A percentile compares a stretch with the other conserved stretches of the same genome.
Evolutionary conservation across 2,888 invertebrate species (phyloP).

Genomic region (Leucozona laternaria): DNA sequence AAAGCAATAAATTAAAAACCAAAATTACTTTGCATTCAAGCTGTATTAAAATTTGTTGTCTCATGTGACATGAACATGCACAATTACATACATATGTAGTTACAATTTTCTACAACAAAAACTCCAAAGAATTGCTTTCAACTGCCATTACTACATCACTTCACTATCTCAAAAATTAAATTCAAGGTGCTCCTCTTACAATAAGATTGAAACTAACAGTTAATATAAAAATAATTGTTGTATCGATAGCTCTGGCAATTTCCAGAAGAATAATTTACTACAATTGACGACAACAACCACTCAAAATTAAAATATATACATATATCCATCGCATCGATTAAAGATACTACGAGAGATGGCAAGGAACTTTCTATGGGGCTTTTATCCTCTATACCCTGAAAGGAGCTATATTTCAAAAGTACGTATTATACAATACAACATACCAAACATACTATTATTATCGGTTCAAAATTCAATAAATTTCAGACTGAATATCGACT

Average conservation of each 20-base stretch:
- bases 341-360: not conserved
- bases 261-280: conserved; percentile 2
- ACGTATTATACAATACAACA: not conserved
- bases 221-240: conserved; percentile 25
- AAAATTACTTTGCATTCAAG: too few relatives aligned
- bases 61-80: too few relatives aligned
- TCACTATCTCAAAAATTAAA: conserved; percentile 15
- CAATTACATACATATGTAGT: too few relatives aligned
- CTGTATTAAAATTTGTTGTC: too few relatives aligned
- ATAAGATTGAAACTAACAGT: conserved; percentile 35
- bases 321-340: too few relatives aligned
- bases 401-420: conserved; percentile 9
- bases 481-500: conserved; percentile 46
- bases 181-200: conserved; percentile 31
- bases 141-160: too few relatives aligned
- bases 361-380: not conserved
- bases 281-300: conserved; percentile 35
- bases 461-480: conserved; percentile 72
- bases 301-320: conserved; percentile 5
- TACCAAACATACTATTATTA: conserved; percentile 44
- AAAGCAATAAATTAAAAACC: too few relatives aligned
- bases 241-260: conserved; percentile 12
- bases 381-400: not conserved
- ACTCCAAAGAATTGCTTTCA: too few relatives aligned
- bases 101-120: too few relatives aligned